Base-by-base conservation (phyloP, 2,797 vertebrate genomes). In the Onychomys torridus region DNA sequence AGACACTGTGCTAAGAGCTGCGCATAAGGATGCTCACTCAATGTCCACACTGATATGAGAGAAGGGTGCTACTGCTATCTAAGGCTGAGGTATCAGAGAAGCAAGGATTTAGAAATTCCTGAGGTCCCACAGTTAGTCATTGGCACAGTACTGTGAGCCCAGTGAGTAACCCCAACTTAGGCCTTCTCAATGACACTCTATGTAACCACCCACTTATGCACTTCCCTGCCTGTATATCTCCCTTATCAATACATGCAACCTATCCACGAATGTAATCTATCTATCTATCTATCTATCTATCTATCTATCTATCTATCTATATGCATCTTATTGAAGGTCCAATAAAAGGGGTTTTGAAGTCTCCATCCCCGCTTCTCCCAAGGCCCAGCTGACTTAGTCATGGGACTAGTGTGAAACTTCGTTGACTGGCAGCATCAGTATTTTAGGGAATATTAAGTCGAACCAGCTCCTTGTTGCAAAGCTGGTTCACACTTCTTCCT, bases 381-480 rank as follows among this genome's bases (percentile, higher is more conserved):
- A 59, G 63, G n/a, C 10, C 81, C 21, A 78, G 16, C 9, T 93
- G n/a, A 63, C 67, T 52, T 61, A 49, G 57, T 61, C 10, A 88
- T 1, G 71, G 52, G 85, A 61, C 16, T n/a, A 29, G 82, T 84
- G 2, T 1, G 19, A 37, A 92, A 73, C 40, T 79, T 73, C 29
- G 13, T 17, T 71, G 37, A 89, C 43, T 57, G 6, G 21, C 14
- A n/a, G 7, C 59, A 91, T 40, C 32, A 65, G 81, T 29, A 49
- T 55, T 84, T 87, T 5, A 32, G 49, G 6, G 10, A 95, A 76
- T 49, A 69, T 34, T 32, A 76, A 73, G 34, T 96, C 32, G 73
- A 91, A 85, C 29, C 73, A 84, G 46, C 5, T 16, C 89, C 37
- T 69, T 25, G 23, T 84, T 94, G 92, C 87, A 87, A 91, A 93